phyloP scores from a whole-genome alignment of 2,888 invertebrate species.

The Sarcophaga subvicina region DNA sequence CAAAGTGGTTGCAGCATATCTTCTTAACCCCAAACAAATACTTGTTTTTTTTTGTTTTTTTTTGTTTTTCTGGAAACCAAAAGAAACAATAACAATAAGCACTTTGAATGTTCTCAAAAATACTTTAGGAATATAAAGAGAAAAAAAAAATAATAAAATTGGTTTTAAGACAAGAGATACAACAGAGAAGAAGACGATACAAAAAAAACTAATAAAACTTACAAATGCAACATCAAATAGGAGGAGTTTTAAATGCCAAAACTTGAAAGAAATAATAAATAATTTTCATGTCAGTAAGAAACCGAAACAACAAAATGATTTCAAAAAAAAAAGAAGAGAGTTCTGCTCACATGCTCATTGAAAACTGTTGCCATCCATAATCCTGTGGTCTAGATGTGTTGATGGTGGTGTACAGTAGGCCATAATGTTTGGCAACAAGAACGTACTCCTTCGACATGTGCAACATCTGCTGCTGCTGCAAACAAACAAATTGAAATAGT shows the following conservation, averaged over 20 bases:
- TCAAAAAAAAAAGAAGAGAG: neutral
- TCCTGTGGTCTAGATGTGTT: slow-evolving; percentile 11
- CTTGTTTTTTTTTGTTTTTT: neutral
- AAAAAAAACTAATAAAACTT: slow-evolving; percentile 39
- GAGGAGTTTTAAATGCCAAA: slow-evolving; percentile 70
- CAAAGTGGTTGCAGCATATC: slow-evolving; percentile 30
- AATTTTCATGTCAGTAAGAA: slow-evolving; percentile 66
- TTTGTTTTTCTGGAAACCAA: neutral
- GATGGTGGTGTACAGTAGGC: slow-evolving; percentile 58
- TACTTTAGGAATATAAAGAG: slow-evolving; percentile 16
- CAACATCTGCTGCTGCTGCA: neutral
- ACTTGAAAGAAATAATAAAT: slow-evolving; percentile 72
- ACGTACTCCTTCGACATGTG: slow-evolving; percentile 36
- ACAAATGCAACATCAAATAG: slow-evolving; percentile 69
- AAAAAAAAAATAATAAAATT: slow-evolving; percentile 24
- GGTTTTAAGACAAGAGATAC: neutral
- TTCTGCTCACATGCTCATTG: slow-evolving; percentile 39
- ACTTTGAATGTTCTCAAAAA: slow-evolving; percentile 25
- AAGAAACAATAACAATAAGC: slow-evolving; percentile 1
- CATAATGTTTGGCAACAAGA: slow-evolving; percentile 30
- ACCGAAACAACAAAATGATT: slow-evolving; percentile 4
- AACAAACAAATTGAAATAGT: no score
- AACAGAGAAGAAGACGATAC: neutral
- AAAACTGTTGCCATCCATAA: slow-evolving; percentile 28
- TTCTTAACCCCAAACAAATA: neutral